Evolutionary conservation across 1,140 invertebrate genomes (phyloP).

Genomic region (Phymastichus coffea): DNA sequence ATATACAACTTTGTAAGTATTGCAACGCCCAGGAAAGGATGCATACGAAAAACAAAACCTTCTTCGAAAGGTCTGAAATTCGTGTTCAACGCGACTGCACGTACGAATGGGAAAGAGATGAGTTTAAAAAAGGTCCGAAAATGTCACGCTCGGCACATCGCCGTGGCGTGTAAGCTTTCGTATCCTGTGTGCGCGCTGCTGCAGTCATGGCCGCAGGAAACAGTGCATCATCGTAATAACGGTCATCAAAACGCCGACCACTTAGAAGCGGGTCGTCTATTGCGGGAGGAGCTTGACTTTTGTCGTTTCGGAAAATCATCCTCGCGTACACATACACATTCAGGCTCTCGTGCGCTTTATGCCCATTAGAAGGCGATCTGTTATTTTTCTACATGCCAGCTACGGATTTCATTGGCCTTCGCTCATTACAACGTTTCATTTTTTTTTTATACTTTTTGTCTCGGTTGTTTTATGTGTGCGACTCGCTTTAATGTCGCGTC

Average conservation of each 20-base stretch:
- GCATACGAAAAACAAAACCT: background rate
- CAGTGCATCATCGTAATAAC: constrained; percentile 57
- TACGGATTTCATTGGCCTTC: background rate
- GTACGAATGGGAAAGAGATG: no score
- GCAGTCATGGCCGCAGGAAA: constrained; percentile 54
- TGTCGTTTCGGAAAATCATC: constrained; percentile 31
- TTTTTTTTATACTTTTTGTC: constrained; percentile 1
- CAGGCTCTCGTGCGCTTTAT: no score
- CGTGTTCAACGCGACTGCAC: no score
- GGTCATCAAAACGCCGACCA: constrained; percentile 54
- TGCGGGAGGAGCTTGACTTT: constrained; percentile 9
- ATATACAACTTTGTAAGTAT: no score
- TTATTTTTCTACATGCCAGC: no score
- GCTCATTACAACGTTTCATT: constrained; percentile 9
- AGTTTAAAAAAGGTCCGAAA: background rate
- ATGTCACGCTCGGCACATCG: constrained; percentile 23
- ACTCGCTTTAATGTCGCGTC: no score
- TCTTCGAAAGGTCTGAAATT: no score
- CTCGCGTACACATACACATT: no score
- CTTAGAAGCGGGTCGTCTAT: constrained; percentile 48
- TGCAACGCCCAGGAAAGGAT: no score
- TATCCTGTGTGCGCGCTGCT: constrained; percentile 34
- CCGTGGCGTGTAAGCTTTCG: constrained; percentile 28
- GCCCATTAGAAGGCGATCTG: background rate
- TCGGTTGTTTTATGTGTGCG: no score